Percentiles rank a stretch among this genome's conserved stretches.
Evolutionary conservation across 2,888 invertebrate species (phyloP).

Genomic region (Eumacrocentrus americanus): DNA sequence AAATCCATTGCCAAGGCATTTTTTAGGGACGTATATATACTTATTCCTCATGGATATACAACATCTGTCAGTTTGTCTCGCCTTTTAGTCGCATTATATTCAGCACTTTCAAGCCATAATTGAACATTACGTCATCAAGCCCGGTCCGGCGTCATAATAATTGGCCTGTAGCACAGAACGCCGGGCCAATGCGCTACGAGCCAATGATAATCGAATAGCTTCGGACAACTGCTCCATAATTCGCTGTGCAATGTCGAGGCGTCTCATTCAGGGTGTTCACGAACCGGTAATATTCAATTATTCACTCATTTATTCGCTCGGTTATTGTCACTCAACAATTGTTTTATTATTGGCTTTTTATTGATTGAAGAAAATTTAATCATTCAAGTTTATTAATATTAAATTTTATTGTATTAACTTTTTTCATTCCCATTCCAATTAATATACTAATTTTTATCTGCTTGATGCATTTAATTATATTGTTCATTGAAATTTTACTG

Average conservation of each 20-base stretch:
- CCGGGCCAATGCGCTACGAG: background rate
- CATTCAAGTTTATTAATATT: background rate
- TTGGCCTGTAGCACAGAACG: background rate
- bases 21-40: too few relatives aligned
- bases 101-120: background rate
- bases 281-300: background rate
- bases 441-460: background rate
- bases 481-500: constrained; percentile 37
- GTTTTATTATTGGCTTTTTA: background rate
- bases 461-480: constrained; percentile 2
- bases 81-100: background rate
- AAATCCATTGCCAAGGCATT: too few relatives aligned
- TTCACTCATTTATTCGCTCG: background rate
- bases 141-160: background rate
- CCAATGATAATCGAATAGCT: background rate
- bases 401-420: constrained; percentile 3
- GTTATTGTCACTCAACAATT: background rate
- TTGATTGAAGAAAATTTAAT: background rate
- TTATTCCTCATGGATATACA: too few relatives aligned
- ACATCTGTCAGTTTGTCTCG: background rate
- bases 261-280: background rate
- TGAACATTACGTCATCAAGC: constrained; percentile 1
- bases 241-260: background rate
- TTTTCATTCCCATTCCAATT: constrained; percentile 23
- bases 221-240: background rate